Base-by-base conservation (phyloP, 1,140 invertebrate species). In the Drosophila sturtevanti region DNA sequence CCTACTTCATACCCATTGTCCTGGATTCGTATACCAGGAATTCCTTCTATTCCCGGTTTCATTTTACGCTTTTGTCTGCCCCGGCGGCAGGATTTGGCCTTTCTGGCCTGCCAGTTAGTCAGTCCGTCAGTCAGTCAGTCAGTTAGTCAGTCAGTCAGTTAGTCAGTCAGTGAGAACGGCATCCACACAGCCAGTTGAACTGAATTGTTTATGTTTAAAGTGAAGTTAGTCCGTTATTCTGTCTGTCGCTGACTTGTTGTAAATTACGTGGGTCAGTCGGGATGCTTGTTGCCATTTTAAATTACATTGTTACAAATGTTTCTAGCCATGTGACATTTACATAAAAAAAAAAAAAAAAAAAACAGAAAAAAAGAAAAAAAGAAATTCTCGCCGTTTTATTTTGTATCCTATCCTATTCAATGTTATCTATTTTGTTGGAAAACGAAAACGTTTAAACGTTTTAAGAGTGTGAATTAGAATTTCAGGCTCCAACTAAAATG, bases 231-330 rank as follows among this genome's bases (percentile, higher is more conserved):
- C 54, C 11, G 10, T 54, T 16, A 14, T 6, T 38, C 9, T 56
- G 61, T 7, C 55, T 73, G 77, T 51, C 77, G 34, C 52, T 81
- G 79, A 78, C 71, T 81, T 63, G 35, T 81, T 63, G 68, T 64
- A 72, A 75, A 52, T 68, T 78, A 68, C 75, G 55, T 81, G 75
- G 79, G 63, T 60, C 67, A 69, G 61, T 10, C 24, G 54, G 60
- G 44, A 48, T 48, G 41, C 41, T 48, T 62, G 54, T 70, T 78
- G 67, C 35, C 75, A 58, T 76, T 75, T 76, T 67, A 86, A 86
- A 87, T 86, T 87, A 87, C 75, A 82, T 76, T 89, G 82, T 79
- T 79, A 78, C 79, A 75, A 86, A 77, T 75, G 61, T 68, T 44
- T 67, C 12, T 21, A 18, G 38, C 38, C 22, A 48, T 70, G 66